Conservation (phyloP, 30 jellyfish, hydroid and myxozoan genomes). For the Aurelia coerulea region DNA sequence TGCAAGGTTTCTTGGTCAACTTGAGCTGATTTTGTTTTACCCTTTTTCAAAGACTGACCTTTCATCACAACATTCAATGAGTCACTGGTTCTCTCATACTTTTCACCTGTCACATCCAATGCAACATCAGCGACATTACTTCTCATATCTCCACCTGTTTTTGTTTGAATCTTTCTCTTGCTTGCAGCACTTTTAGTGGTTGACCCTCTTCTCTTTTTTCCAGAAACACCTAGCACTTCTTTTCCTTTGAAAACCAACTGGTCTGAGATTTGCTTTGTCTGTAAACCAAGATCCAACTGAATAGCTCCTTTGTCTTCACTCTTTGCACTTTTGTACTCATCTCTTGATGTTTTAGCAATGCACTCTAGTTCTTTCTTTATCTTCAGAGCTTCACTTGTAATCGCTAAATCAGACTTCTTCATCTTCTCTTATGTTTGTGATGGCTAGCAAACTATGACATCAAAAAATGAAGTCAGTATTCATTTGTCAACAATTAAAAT, state of each 20-base stretch:
- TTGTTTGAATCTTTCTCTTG: background rate
- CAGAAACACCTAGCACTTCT: conserved; percentile 58
- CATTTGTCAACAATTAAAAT: no score
- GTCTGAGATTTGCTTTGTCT: conserved; percentile 6
- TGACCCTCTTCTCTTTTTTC: conserved; percentile 41
- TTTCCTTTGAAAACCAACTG: conserved; percentile 33
- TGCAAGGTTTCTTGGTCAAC: no score
- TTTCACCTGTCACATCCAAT: background rate
- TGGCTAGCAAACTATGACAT: no score
- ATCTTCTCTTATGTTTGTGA: background rate
- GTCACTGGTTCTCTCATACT: background rate
- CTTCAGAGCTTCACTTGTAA: conserved; percentile 8
- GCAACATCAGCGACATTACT: background rate
- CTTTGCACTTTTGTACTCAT: conserved; percentile 45
- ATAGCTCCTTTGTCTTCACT: conserved; percentile 22
- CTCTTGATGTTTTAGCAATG: conserved; percentile 42
- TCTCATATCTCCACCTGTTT: background rate
- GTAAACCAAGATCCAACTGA: conserved; percentile 25
- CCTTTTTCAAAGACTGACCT: conserved; percentile 1
- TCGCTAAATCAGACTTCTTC: conserved; percentile 28
- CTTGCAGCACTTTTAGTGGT: background rate
- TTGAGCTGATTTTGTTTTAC: no score
- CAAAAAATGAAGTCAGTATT: no score
- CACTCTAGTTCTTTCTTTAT: conserved; percentile 44
- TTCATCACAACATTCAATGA: conserved; percentile 43